phyloP scores from a whole-genome alignment of 1,140 invertebrate genomes.

The Pemphigus obesinymphae region DNA sequence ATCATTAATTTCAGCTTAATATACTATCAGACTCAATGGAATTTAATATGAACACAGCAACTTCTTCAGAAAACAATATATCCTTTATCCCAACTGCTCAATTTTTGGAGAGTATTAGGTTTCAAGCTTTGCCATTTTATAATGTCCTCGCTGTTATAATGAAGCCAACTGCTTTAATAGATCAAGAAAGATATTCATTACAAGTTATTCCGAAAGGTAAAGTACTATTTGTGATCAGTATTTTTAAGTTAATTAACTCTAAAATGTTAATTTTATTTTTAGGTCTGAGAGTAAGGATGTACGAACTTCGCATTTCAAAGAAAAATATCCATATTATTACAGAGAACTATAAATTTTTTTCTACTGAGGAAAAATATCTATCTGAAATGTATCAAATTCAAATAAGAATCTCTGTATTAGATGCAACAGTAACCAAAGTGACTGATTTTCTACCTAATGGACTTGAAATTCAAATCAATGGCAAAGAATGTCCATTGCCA shows the following conservation, averaged over 20 bases:
- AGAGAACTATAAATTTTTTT: neutral
- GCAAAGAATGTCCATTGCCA: neutral
- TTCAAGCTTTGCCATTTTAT: constrained; percentile 92
- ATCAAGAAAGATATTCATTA: neutral
- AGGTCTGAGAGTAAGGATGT: neutral
- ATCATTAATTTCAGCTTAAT: no score
- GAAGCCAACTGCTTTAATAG: constrained; percentile 74
- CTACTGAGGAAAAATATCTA: constrained; percentile 1
- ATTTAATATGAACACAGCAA: no score
- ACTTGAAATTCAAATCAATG: neutral
- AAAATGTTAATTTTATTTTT: neutral
- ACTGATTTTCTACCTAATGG: constrained; percentile 3
- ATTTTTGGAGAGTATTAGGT: no score
- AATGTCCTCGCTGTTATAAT: constrained; percentile 80
- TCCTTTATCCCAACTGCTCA: no score
- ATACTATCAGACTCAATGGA: no score
- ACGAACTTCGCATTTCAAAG: neutral
- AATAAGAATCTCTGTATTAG: neutral
- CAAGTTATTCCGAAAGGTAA: neutral
- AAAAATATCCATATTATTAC: neutral
- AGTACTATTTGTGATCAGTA: no score
- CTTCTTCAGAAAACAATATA: no score
- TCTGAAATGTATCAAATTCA: constrained; percentile 7
- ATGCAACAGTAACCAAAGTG: neutral
- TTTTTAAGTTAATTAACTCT: no score